A percentile compares a stretch with the other conserved stretches of the same genome.
Conservation (phyloP, 2,797 vertebrate species). For the Rhynchotus rufescens region DNA sequence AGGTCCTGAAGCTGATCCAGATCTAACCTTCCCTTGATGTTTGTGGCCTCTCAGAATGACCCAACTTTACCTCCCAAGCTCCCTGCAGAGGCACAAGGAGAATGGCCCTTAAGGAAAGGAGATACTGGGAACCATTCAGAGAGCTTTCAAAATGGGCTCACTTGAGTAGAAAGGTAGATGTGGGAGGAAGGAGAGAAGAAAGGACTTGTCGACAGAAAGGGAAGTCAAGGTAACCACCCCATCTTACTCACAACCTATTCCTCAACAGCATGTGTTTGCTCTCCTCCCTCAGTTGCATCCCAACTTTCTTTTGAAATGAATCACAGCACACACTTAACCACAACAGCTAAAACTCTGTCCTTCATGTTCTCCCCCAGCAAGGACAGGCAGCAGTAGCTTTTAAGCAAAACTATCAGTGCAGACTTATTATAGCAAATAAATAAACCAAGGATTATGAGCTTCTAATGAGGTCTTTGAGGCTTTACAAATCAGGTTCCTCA, state of each 20-base stretch:
- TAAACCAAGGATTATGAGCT: conserved; percentile 33
- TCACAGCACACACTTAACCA: not conserved
- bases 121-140: not conserved
- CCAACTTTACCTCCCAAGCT: not conserved
- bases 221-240: not conserved
- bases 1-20: not conserved
- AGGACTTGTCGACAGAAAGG: not conserved
- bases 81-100: not conserved
- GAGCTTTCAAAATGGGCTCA: not conserved
- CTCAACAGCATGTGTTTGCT: not conserved
- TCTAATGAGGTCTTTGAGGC: conserved; percentile 51
- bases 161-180: not conserved
- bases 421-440: conserved; percentile 25
- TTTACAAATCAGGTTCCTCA: conserved; percentile 30
- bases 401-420: not conserved
- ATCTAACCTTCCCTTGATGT: not conserved
- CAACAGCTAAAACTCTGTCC: not conserved
- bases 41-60: not conserved
- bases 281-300: not conserved
- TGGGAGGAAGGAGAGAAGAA: not conserved
- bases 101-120: not conserved
- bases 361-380: conserved; percentile 6
- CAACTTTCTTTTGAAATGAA: not conserved
- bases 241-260: not conserved
- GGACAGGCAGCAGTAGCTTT: conserved; percentile 4